Evolutionary conservation across 2,797 vertebrate species (phyloP).

Genomic region (Carapus acus): DNA sequence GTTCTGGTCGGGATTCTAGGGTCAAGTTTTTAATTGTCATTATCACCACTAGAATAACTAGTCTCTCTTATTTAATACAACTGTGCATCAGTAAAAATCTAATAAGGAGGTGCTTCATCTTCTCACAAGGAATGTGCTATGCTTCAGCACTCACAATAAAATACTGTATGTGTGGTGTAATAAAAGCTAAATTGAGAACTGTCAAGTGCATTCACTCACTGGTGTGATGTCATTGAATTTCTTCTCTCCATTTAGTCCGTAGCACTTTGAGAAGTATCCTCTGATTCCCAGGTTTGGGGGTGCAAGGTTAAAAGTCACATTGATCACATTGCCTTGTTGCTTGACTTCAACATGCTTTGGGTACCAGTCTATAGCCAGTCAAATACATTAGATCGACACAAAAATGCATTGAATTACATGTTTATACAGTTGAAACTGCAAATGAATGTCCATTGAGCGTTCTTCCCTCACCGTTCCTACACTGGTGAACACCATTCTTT

Average conservation of each 20-base stretch:
- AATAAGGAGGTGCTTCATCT: too few relatives aligned
- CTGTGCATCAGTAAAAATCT: too few relatives aligned
- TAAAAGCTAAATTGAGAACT: neutral
- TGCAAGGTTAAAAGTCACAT: slow-evolving; percentile 77
- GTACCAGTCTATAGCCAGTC: slow-evolving; percentile 71
- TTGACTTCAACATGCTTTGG: slow-evolving; percentile 61
- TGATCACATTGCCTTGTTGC: slow-evolving; percentile 56
- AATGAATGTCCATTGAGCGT: neutral
- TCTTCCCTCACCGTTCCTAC: slow-evolving; percentile 65
- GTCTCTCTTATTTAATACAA: too few relatives aligned
- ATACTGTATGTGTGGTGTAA: neutral
- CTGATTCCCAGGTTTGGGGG: slow-evolving; percentile 65
- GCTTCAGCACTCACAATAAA: too few relatives aligned
- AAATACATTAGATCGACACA: neutral
- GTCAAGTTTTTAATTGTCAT: slow-evolving; percentile 1
- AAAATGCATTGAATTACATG: neutral
- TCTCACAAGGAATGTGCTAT: too few relatives aligned
- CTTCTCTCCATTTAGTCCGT: slow-evolving; percentile 47
- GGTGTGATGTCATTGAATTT: slow-evolving; percentile 59
- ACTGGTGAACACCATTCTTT: slow-evolving; percentile 69
- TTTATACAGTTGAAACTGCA: neutral
- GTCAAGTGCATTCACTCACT: slow-evolving; percentile 47
- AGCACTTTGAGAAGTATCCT: slow-evolving; percentile 71
- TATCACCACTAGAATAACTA: too few relatives aligned
- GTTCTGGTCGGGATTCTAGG: slow-evolving; percentile 59